Evolutionary conservation across 2,888 invertebrate genomes (phyloP), one percentile per base, ranked within the genome.

Genomic region (Bedellia somnulentella): DNA sequence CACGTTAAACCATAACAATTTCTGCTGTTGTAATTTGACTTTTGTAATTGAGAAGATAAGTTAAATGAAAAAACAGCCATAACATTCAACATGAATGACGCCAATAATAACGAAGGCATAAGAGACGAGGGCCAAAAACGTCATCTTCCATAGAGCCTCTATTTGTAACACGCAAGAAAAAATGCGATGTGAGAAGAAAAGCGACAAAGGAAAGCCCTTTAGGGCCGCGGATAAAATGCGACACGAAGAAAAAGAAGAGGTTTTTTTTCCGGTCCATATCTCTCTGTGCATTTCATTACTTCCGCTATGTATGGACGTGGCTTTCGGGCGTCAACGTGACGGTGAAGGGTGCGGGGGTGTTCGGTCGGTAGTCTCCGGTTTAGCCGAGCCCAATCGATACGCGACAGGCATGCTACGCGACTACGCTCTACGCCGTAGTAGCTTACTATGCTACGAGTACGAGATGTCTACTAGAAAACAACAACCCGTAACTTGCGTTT

Each of bases 261-360:
- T 62, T 61, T 62, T 71, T 73, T 71, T 70, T 73, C 67, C 71
- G 70, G 67, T 68, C 71, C 71, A 71, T 68, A 71, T 70, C 61
- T 61, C 60, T 67, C 58, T 61, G 59, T 70, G 71, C 70, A 70
- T 71, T 73, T 70, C 71, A 70, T 73, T 75, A 67, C 67, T 70
- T 71, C 71, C 71, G 70, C 62, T 59, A 57, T 58, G 60, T 60
- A 57, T 66, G 68, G 58, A 62, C 56, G 54, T 37, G 38, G 37
- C 30, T 22, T 25, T 59, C 55, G 56, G 46, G 36, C n/a, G 34
- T 37, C 37, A 33, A 16, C 26, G 15, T 15, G n/a, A 15, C 15
- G 1, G 14, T 13, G 14, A 14, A 15, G 26, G 4, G 2, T 11
- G 58, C 62, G 62, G 57, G 38, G 21, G 31, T 31, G 39, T 42